A percentile compares a stretch with the other conserved stretches of the same genome.
Conservation (phyloP, 92 coral and sea anemone species). For the Palythoa heliodiscus region DNA sequence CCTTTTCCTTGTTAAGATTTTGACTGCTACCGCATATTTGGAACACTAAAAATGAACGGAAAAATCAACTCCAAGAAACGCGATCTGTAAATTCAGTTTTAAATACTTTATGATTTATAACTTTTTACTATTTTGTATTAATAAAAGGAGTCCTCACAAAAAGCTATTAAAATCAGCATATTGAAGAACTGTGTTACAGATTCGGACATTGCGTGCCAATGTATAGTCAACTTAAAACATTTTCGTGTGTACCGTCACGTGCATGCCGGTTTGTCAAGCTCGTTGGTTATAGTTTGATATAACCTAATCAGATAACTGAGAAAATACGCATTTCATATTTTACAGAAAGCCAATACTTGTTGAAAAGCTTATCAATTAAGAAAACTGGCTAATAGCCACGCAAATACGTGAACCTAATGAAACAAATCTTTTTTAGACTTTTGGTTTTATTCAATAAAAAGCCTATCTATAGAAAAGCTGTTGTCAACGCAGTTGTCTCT, state of each 20-base stretch:
- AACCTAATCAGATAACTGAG: not conserved
- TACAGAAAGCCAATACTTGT: slow-evolving; percentile 3
- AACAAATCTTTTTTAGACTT: too few species aligned
- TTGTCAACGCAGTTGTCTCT: too few species aligned
- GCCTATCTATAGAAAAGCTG: too few species aligned
- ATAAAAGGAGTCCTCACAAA: not conserved
- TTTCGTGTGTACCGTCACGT: not conserved
- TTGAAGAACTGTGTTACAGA: not conserved
- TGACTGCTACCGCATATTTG: too few species aligned
- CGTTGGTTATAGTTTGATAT: not conserved
- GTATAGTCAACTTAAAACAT: not conserved
- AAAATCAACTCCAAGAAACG: not conserved
- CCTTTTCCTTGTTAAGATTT: too few species aligned
- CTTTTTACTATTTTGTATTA: not conserved
- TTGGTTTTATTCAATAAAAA: too few species aligned
- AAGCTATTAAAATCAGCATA: not conserved
- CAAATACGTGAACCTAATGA: not conserved
- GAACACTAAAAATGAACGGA: too few species aligned
- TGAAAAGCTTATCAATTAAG: slow-evolving; percentile 24
- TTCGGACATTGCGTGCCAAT: not conserved
- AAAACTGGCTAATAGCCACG: slow-evolving; percentile 3
- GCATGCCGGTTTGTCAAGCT: not conserved
- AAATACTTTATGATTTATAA: not conserved
- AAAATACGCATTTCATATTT: not conserved
- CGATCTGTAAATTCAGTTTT: not conserved